phyloP scores from a whole-genome alignment of 64 coral and sea anemone species.

The Stichodactyla mertensii region DNA sequence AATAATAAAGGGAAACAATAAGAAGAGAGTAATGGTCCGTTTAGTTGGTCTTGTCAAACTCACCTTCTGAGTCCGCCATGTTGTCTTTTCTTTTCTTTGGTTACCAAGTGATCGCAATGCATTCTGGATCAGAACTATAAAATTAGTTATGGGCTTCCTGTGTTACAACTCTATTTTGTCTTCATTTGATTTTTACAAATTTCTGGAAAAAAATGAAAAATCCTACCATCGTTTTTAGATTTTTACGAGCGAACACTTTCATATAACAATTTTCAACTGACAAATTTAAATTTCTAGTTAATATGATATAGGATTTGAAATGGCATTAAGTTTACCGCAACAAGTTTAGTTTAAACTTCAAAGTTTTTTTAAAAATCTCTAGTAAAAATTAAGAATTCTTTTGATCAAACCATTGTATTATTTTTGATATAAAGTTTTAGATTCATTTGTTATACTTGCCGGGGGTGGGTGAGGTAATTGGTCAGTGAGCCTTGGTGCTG shows the following conservation, averaged over 20 bases:
- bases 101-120: constrained; percentile 48
- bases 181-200: background rate
- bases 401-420: too few relatives aligned
- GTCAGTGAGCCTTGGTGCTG: background rate
- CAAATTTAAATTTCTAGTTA: background rate
- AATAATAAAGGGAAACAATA: background rate
- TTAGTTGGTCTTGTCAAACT: background rate
- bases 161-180: background rate
- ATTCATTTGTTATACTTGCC: background rate
- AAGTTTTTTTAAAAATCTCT: too few relatives aligned
- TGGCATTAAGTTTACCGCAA: too few relatives aligned
- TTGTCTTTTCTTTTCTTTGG: constrained; percentile 46
- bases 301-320: background rate
- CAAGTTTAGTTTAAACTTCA: too few relatives aligned
- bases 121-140: constrained; percentile 12
- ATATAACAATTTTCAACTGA: background rate
- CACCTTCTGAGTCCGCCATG: constrained; percentile 71
- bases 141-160: background rate
- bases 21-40: background rate
- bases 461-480: background rate
- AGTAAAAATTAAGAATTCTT: too few relatives aligned
- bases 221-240: background rate
- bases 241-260: background rate
- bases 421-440: background rate
- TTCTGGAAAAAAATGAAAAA: background rate